Evolutionary conservation across 2,797 vertebrate species (phyloP).

Genomic region (Melanotaenia maccullochi): DNA sequence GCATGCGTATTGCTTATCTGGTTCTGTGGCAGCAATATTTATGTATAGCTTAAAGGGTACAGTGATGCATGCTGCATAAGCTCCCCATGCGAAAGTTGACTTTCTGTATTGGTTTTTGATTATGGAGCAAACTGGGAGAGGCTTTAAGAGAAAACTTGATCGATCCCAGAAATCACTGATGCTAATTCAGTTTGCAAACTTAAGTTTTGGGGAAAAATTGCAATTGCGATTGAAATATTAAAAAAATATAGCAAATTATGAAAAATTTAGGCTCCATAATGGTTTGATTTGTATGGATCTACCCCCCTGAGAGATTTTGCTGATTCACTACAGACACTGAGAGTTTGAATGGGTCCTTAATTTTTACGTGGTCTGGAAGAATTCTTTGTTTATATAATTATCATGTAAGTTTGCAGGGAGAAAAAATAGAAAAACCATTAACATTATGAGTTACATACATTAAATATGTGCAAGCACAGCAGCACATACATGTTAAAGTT

Average conservation of each 20-base stretch:
- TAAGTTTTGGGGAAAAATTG: background rate
- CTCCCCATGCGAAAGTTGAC: constrained; percentile 72
- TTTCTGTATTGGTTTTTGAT: constrained; percentile 76
- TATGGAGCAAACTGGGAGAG: constrained; percentile 37
- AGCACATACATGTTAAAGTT: background rate
- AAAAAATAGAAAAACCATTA: background rate
- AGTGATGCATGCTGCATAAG: constrained; percentile 66
- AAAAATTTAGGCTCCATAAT: background rate
- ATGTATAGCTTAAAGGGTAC: constrained; percentile 73
- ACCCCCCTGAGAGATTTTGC: background rate
- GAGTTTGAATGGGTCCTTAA: background rate
- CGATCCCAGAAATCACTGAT: constrained; percentile 28
- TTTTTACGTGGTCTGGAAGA: background rate
- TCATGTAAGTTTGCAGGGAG: background rate
- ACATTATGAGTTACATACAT: background rate
- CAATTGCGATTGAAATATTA: background rate
- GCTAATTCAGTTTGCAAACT: constrained; percentile 20
- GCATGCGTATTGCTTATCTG: constrained; percentile 77
- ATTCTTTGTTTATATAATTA: background rate
- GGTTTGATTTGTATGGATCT: background rate
- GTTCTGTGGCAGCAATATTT: constrained; percentile 72
- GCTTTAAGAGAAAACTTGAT: constrained; percentile 34
- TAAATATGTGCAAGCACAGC: background rate
- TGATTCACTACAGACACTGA: background rate
- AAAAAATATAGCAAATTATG: background rate